Evolutionary conservation across 23 tunicate genomes (phyloP), one percentile per base, ranked within the genome.

Genomic region (Aplidium turbinatum): DNA sequence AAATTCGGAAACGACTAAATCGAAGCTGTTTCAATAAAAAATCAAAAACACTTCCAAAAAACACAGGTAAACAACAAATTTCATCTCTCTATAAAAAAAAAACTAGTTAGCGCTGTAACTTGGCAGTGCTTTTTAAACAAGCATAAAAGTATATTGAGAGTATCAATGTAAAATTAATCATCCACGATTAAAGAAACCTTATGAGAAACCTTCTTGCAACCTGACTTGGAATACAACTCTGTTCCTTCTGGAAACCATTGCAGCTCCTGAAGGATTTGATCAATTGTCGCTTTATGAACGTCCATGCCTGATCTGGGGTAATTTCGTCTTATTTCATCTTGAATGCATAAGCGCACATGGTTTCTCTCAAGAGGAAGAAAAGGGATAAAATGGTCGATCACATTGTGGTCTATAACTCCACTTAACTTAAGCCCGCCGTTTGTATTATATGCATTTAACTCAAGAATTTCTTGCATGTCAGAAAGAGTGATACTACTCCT

Each of bases 351-450:
- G 7, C 75, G 68, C 1, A 90, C 89, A 78, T 90, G 97, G 1
- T 77, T 54, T 31, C 89, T 55, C 63, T 90, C 97, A 39, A 90
- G 47, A 25, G 97, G 97, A 2, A 90, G 45, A 72, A 90, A 90
- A 0, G 97, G 97, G 24, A 90, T 54, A 61, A 77, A 90, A 72
- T 82, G 89, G 38, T 90, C 97, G 35, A 90, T 83, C 31, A 90
- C 42, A 30, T 90, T 83, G 47, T 58, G 68, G 18, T 87, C 63
- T 0, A 87, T 63, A n/a, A 87, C 11, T 11, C 85, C 85, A 58
- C 95, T 87, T 33, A 34, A 9, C 25, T 52, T 65, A 38, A 87
- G 51, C 20, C 95, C 95, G 62, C 83, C 81, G 35, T 81, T 50
- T 29, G 75, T 69, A 36, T 87, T 87, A 39, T 63, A 87, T 28